These are phyloP conservation scores for Ruditapes philippinarum DNA, from an alignment of 1,140 invertebrate genomes.

Conservation along the genomic window DNA sequence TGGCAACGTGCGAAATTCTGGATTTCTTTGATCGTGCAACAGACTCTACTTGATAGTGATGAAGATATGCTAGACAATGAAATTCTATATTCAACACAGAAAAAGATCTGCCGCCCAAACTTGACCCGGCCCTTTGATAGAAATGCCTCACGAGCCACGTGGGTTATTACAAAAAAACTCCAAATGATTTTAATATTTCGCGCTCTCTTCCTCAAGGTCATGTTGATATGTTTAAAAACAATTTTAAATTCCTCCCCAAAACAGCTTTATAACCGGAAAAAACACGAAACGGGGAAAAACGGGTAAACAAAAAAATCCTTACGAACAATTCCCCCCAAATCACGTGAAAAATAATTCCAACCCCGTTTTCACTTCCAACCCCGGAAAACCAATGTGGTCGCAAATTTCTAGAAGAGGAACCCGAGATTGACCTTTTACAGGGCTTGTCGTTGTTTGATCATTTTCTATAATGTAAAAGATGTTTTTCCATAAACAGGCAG, in stretches of 20 bases:
- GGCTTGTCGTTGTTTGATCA: not conserved
- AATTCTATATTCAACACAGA: not conserved
- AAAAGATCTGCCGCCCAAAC: not conserved
- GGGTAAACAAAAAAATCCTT: conserved; percentile 9
- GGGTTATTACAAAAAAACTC: not conserved
- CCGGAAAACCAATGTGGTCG: conserved; percentile 66
- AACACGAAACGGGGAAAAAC: not conserved
- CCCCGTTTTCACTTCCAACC: conserved; percentile 69
- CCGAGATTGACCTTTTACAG: conserved; percentile 64
- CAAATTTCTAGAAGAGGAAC: conserved; percentile 63
- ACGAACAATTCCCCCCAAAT: conserved; percentile 71
- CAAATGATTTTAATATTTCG: conserved; percentile 55
- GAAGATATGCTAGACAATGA: conserved; percentile 61
- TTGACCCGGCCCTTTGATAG: conserved; percentile 48
- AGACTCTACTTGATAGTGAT: conserved; percentile 61
- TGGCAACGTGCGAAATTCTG: conserved; percentile 34
- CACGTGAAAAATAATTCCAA: conserved; percentile 61
- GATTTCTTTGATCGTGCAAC: conserved; percentile 53
- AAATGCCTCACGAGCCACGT: conserved; percentile 52
- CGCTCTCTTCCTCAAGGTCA: conserved; percentile 46
- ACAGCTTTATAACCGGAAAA: conserved; percentile 49
- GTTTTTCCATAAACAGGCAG: not conserved
- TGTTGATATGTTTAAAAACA: conserved; percentile 48
- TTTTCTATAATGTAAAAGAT: not conserved
- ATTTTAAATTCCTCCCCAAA: conserved; percentile 32